Percentiles rank a stretch among this genome's conserved stretches.
Evolutionary conservation across 1,140 invertebrate species (phyloP).

Genomic region (Penaeus chinensis): DNA sequence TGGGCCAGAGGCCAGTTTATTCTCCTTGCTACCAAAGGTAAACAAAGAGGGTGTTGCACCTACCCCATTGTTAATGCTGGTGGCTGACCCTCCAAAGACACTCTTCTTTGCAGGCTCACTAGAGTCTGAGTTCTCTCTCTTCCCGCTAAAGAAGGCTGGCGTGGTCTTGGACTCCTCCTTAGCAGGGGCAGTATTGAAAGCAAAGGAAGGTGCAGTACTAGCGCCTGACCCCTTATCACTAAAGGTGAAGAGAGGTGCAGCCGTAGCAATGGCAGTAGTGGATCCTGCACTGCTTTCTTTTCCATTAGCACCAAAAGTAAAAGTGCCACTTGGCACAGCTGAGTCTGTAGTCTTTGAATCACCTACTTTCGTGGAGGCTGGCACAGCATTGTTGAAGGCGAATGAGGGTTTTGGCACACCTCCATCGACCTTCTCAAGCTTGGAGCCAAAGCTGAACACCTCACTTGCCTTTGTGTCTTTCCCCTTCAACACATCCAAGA

Average conservation of each 20-base stretch:
- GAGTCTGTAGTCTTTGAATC: not conserved
- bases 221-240: constrained; percentile 33
- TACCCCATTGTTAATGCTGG: constrained; percentile 43
- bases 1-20: constrained; percentile 32
- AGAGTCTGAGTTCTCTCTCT: constrained; percentile 34
- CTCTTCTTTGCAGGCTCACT: constrained; percentile 46
- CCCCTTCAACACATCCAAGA: constrained; percentile 11
- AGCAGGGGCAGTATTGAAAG: constrained; percentile 1
- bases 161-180: constrained; percentile 34
- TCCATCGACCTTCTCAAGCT: constrained; percentile 2
- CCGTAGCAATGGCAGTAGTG: not conserved
- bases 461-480: constrained; percentile 24
- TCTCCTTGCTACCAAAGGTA: constrained; percentile 53
- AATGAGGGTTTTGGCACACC: constrained; percentile 2
- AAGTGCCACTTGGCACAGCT: constrained; percentile 2
- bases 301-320: constrained; percentile 20
- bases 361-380: constrained; percentile 9
- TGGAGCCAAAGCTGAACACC: constrained; percentile 6
- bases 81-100: constrained; percentile 8
- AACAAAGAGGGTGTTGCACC: constrained; percentile 27
- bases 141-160: constrained; percentile 23
- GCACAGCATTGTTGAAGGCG: constrained; percentile 33
- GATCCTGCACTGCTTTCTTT: too few species aligned
- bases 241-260: constrained; percentile 34
- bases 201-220: constrained; percentile 22